These are phyloP conservation scores for Crax fasciolata DNA, from an alignment of 2,797 vertebrate species.

Conservation along the genomic window DNA sequence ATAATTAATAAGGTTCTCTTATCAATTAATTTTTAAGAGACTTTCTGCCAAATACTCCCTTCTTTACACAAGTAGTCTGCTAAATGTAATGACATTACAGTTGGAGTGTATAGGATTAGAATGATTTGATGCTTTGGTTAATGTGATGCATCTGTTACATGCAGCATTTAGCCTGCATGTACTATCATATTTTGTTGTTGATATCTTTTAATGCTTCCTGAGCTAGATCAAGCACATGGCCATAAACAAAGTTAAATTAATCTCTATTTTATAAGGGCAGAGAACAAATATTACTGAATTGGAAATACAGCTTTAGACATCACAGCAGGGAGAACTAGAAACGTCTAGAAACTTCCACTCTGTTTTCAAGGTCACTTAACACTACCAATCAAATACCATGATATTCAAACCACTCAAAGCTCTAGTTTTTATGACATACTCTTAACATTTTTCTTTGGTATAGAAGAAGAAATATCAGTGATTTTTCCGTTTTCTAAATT, in stretches of 20 bases:
- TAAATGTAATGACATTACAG: constrained; percentile 26
- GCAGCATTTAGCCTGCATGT: neutral
- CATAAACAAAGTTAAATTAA: neutral
- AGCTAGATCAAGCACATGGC: neutral
- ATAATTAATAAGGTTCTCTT: neutral
- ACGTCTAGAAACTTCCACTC: too few relatives aligned
- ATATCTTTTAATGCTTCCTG: neutral
- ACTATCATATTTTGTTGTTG: neutral
- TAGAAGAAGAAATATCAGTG: neutral
- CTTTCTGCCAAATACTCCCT: constrained; percentile 3
- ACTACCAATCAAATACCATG: neutral
- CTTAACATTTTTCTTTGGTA: neutral
- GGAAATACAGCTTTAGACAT: neutral
- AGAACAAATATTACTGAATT: neutral
- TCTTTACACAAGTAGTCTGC: neutral
- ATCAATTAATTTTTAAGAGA: neutral
- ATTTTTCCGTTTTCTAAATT: neutral
- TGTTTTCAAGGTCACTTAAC: neutral
- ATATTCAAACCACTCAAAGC: neutral
- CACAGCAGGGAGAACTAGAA: neutral
- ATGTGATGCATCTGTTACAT: neutral
- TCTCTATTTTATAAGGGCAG: neutral
- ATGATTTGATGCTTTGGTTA: constrained; percentile 23
- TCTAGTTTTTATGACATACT: neutral
- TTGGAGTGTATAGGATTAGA: neutral